phyloP scores from a whole-genome alignment of 2,113 vertebrate species.

The Semnopithecus entellus region DNA sequence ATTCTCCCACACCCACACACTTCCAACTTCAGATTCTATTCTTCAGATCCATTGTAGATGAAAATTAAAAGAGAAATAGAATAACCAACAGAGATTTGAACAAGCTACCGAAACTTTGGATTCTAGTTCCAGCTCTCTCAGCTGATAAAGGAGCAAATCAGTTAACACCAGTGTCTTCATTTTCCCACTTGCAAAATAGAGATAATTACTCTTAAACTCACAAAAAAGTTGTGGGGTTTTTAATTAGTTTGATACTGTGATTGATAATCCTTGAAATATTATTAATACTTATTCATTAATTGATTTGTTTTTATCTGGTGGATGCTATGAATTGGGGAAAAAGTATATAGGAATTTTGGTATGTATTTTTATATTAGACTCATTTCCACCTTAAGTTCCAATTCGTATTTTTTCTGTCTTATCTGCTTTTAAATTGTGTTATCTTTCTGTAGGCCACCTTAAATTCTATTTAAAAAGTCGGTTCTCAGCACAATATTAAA shows the following conservation, averaged over 20 bases:
- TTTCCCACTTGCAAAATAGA: conserved; percentile 21
- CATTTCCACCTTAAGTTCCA: conserved; percentile 37
- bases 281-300: background rate
- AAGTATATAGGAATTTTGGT: background rate
- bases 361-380: conserved; percentile 24
- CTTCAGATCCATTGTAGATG: background rate
- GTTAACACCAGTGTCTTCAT: background rate
- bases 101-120: background rate
- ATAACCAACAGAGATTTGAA: conserved; percentile 15
- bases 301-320: conserved; percentile 25
- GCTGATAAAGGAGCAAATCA: background rate
- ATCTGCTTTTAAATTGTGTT: conserved; percentile 40
- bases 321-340: background rate
- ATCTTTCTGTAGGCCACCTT: background rate
- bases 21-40: background rate
- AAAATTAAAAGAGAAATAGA: background rate
- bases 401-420: conserved; percentile 8
- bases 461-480: background rate
- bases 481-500: background rate
- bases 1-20: background rate
- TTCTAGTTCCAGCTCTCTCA: background rate
- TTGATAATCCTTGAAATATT: background rate
- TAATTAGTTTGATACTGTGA: background rate
- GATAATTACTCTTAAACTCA: background rate
- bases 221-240: background rate